phyloP scores from a whole-genome alignment of 2,113 vertebrate genomes.

The Fregata magnificens region DNA sequence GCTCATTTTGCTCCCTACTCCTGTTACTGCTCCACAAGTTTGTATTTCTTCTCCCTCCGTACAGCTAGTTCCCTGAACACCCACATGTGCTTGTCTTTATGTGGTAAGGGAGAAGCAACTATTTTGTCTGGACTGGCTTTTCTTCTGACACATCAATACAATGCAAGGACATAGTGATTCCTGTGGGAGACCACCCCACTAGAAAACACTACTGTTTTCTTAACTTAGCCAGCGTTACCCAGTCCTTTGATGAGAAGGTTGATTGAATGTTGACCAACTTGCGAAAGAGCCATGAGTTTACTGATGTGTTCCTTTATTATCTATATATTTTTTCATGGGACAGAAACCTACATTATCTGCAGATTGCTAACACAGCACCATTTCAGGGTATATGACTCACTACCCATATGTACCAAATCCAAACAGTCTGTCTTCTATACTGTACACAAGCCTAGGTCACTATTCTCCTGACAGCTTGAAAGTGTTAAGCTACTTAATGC shows the following conservation, averaged over 20 bases:
- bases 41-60: background rate
- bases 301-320: background rate
- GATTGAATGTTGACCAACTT: background rate
- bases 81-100: background rate
- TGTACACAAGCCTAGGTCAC: background rate
- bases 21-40: background rate
- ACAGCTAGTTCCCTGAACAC: background rate
- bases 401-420: fast-evolving
- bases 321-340: background rate
- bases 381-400: background rate
- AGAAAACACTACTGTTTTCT: background rate
- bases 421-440: fast-evolving
- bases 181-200: background rate
- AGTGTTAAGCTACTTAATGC: background rate
- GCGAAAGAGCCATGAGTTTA: background rate
- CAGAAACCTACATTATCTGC: background rate
- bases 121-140: background rate
- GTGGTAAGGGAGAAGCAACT: background rate
- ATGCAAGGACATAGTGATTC: background rate
- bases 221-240: background rate
- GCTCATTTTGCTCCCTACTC: background rate
- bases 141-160: background rate
- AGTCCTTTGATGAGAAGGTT: background rate
- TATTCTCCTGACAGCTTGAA: background rate
- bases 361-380: background rate